Percentiles rank a stretch among this genome's conserved stretches.
Evolutionary conservation across 2,113 vertebrate genomes (phyloP).

Genomic region (Polypterus senegalus): DNA sequence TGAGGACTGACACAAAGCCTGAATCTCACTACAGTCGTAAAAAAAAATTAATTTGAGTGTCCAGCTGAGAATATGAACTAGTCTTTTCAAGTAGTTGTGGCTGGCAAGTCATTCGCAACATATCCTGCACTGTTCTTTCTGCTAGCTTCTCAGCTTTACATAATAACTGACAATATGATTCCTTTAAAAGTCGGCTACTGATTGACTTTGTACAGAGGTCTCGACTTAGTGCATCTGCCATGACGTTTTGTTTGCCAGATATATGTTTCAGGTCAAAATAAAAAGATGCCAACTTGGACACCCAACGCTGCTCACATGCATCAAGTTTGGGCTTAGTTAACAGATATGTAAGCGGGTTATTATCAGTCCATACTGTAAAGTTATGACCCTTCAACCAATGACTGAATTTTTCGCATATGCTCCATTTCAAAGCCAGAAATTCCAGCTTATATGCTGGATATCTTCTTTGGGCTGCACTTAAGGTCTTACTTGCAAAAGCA

Average conservation of each 20-base stretch:
- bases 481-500: conserved; percentile 14
- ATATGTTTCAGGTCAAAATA: neutral
- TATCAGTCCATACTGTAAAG: neutral
- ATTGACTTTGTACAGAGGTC: too few relatives aligned
- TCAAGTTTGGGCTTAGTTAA: conserved; percentile 12
- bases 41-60: too few relatives aligned
- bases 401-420: conserved; percentile 15
- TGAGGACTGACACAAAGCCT: too few relatives aligned
- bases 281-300: conserved; percentile 14
- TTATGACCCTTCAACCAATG: conserved; percentile 14
- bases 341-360: conserved; percentile 7
- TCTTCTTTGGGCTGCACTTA: neutral
- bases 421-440: conserved; percentile 7
- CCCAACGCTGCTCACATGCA: conserved; percentile 17
- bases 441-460: conserved; percentile 12
- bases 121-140: too few relatives aligned
- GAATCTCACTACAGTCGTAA: too few relatives aligned
- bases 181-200: too few relatives aligned
- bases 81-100: too few relatives aligned
- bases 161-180: too few relatives aligned
- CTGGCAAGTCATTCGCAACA: too few relatives aligned
- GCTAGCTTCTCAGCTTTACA: too few relatives aligned
- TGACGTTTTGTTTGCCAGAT: conserved; percentile 3
- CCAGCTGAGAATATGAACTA: too few relatives aligned
- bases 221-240: too few relatives aligned